Percentiles rank a stretch among this genome's conserved stretches.
Evolutionary conservation across 2,113 vertebrate genomes (phyloP).

Genomic region (Rhadina sibilatrix): DNA sequence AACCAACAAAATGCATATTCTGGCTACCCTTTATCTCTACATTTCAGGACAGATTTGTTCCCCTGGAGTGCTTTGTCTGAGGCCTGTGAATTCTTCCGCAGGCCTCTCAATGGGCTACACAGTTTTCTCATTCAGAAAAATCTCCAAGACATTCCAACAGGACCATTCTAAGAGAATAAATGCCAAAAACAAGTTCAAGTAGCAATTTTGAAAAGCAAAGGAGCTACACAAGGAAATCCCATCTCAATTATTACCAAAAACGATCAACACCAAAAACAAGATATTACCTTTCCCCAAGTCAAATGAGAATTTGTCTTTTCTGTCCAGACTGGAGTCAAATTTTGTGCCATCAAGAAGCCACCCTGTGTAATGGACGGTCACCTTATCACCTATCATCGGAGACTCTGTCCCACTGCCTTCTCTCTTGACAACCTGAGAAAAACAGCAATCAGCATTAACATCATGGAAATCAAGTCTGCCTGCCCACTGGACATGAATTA

Average conservation of each 20-base stretch:
- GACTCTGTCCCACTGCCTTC: constrained; percentile 85
- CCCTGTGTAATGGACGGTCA: constrained; percentile 94
- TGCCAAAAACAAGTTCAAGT: not conserved
- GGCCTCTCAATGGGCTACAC: not conserved
- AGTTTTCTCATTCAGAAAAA: not conserved
- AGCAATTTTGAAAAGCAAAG: not conserved
- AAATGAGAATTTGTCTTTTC: constrained; percentile 91
- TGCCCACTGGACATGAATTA: not conserved
- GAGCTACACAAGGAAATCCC: not conserved
- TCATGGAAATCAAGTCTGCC: not conserved
- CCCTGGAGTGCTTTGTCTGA: not conserved
- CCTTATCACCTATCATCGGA: constrained; percentile 94
- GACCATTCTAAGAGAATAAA: not conserved
- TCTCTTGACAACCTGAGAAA: constrained; percentile 84
- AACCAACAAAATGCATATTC: not conserved
- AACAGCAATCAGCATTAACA: not conserved
- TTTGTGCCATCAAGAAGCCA: constrained; percentile 90
- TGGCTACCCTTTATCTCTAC: not conserved
- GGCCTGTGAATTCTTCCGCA: not conserved
- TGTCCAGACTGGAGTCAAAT: constrained; percentile 94
- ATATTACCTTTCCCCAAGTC: constrained; percentile 92
- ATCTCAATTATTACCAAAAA: not conserved
- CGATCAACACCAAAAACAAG: not conserved
- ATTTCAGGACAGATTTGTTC: not conserved
- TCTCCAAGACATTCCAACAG: not conserved